Conservation (phyloP, 2,888 invertebrate genomes). For the Sisyra nigra region DNA sequence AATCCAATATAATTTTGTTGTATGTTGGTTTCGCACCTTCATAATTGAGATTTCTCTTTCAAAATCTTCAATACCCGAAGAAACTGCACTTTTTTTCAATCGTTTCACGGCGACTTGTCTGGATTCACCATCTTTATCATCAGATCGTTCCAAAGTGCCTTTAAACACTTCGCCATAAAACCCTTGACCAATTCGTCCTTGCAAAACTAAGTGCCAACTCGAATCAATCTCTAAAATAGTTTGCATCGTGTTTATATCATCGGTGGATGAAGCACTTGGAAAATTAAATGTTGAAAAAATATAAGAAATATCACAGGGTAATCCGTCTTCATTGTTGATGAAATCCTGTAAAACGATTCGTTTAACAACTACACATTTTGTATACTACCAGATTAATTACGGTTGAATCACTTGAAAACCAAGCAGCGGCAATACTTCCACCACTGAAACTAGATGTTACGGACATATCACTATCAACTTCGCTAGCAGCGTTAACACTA, state of each 20-base stretch:
- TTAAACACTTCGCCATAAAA: conserved; percentile 77
- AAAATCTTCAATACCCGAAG: conserved; percentile 49
- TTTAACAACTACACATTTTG: neutral
- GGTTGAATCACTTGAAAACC: conserved; percentile 2
- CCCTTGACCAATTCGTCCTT: conserved; percentile 50
- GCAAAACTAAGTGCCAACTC: conserved; percentile 40
- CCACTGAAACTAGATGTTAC: conserved; percentile 15
- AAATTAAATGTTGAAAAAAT: conserved; percentile 22
- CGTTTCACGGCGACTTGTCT: conserved; percentile 52
- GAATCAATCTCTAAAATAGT: conserved; percentile 37
- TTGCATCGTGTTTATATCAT: conserved; percentile 31
- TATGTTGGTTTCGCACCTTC: conserved; percentile 38
- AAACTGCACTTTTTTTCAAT: conserved; percentile 34
- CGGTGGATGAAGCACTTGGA: conserved; percentile 24
- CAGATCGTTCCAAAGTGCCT: conserved; percentile 47
- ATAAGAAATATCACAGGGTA: conserved; percentile 24
- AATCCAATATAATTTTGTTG: neutral
- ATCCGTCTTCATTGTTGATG: conserved; percentile 19
- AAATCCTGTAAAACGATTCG: conserved; percentile 14
- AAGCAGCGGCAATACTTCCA: conserved; percentile 11
- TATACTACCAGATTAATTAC: neutral
- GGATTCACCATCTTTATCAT: conserved; percentile 29
- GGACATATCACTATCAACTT: conserved; percentile 18
- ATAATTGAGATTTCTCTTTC: conserved; percentile 76
- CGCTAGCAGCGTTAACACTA: conserved; percentile 15